Percentiles rank a stretch among this genome's conserved stretches.
Evolutionary conservation across 1,140 invertebrate genomes (phyloP).

Genomic region (Sycophila sp.): DNA sequence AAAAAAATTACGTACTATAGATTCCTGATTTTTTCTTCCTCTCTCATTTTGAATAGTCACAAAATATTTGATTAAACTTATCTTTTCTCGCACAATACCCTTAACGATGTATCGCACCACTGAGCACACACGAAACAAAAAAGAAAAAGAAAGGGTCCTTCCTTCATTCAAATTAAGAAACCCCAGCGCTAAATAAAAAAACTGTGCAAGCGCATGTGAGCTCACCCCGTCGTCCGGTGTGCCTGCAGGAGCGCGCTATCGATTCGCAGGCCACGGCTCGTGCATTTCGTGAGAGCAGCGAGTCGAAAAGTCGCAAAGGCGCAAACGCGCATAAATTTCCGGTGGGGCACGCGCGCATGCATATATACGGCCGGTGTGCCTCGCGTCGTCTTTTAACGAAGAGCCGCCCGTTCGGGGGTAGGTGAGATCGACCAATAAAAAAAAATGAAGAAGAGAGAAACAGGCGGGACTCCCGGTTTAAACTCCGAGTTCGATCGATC

Average conservation of each 20-base stretch:
- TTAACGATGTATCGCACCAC: too few relatives aligned
- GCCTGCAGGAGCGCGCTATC: background rate
- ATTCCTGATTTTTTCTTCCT: too few relatives aligned
- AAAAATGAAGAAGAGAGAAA: background rate
- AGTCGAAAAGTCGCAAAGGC: conserved; percentile 1
- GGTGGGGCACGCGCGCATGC: conserved; percentile 8
- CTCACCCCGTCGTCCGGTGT: too few relatives aligned
- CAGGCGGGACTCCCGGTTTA: background rate
- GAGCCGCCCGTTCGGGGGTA: background rate
- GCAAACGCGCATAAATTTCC: conserved; percentile 36
- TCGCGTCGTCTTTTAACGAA: conserved; percentile 28
- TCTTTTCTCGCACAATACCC: too few relatives aligned
- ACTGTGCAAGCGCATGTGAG: too few relatives aligned
- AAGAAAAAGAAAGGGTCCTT: too few relatives aligned
- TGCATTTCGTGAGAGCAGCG: conserved; percentile 4
- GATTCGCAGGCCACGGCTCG: conserved; percentile 18
- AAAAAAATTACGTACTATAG: too few relatives aligned
- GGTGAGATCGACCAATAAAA: background rate
- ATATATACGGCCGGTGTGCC: background rate
- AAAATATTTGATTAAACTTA: too few relatives aligned
- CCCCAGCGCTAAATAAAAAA: too few relatives aligned
- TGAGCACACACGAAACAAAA: too few relatives aligned
- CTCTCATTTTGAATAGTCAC: too few relatives aligned
- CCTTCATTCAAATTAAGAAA: too few relatives aligned
- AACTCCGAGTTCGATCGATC: conserved; percentile 34